Evolutionary conservation across 2,113 vertebrate species (phyloP).

Genomic region (Petroica traversi): DNA sequence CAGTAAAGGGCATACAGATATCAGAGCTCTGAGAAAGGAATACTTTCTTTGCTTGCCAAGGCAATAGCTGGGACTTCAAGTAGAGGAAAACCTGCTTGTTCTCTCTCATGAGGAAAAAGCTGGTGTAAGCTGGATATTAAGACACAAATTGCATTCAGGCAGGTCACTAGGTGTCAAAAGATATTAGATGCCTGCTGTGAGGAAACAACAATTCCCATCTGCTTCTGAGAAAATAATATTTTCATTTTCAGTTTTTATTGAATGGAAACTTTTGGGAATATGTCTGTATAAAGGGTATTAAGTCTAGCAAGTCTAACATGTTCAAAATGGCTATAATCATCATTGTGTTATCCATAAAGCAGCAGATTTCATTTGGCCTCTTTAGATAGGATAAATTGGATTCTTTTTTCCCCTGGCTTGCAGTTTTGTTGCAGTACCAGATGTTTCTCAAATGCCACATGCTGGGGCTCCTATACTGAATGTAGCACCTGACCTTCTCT

Average conservation of each 20-base stretch:
- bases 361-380: conserved; percentile 90
- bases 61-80: conserved; percentile 73
- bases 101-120: conserved; percentile 83
- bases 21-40: conserved; percentile 66
- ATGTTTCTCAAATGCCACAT: conserved; percentile 93
- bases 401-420: conserved; percentile 77
- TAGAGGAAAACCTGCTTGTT: conserved; percentile 57
- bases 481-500: conserved; percentile 96
- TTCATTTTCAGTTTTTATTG: conserved; percentile 99
- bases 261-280: conserved; percentile 98
- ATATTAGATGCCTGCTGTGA: conserved; percentile 96
- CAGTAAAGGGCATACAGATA: conserved; percentile 83
- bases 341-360: conserved; percentile 85
- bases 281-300: conserved; percentile 84
- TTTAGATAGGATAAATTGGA: conserved; percentile 84
- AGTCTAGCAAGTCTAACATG: conserved; percentile 82
- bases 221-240: conserved; percentile 97
- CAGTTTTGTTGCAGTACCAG: conserved; percentile 87
- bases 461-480: conserved; percentile 82
- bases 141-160: conserved; percentile 99
- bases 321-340: conserved; percentile 88
- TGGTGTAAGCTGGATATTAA: conserved; percentile 96
- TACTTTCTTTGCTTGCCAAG: conserved; percentile 73
- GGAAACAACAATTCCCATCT: conserved; percentile 99
- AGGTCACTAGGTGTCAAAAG: conserved; percentile 95